phyloP scores from a whole-genome alignment of 2,113 vertebrate genomes.

The Myotis brandtii region DNA sequence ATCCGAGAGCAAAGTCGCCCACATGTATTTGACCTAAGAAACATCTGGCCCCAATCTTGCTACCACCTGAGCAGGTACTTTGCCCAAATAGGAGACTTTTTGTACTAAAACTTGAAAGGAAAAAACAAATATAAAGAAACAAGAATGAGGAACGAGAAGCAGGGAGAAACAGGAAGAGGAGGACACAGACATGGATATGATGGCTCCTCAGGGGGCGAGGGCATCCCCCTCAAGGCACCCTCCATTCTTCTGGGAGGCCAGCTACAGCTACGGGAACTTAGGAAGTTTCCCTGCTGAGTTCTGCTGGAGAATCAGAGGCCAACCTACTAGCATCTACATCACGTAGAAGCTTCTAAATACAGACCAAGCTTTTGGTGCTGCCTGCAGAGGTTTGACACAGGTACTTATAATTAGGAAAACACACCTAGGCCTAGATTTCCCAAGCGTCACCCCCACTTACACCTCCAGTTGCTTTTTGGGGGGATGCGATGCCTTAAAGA shows the following conservation, averaged over 20 bases:
- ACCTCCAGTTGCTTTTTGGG: background rate
- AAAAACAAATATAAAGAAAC: background rate
- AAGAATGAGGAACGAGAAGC: background rate
- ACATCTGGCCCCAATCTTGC: too few species aligned
- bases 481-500: background rate
- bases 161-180: background rate
- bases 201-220: rapidly evolving
- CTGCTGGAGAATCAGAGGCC: background rate
- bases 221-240: rapidly evolving
- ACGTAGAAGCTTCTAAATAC: background rate
- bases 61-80: rapidly evolving
- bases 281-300: background rate
- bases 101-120: background rate
- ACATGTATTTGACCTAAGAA: rapidly evolving
- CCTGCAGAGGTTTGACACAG: background rate
- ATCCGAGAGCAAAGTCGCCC: rapidly evolving
- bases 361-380: background rate
- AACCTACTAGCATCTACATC: background rate
- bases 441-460: too few species aligned
- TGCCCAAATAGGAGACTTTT: background rate
- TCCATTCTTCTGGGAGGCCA: background rate
- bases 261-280: rapidly evolving
- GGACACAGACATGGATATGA: background rate
- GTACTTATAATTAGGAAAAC: background rate
- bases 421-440: background rate